Base-by-base conservation (phyloP, 2,888 invertebrate species). In the Macroteleia sp. region DNA sequence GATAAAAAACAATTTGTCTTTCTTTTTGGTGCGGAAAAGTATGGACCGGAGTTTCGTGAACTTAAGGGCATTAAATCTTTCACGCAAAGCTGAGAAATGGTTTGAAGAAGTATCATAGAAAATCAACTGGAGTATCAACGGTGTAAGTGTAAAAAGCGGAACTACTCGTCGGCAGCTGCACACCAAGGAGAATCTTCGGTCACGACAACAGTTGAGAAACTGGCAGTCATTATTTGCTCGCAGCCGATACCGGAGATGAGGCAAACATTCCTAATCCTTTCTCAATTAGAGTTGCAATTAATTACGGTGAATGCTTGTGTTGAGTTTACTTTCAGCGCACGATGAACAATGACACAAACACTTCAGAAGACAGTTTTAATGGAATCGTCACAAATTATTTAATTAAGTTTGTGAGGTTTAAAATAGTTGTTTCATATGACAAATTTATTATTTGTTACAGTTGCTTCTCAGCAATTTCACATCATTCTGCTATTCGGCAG, bases 201-300 rank as follows among this genome's bases (percentile, higher is more conserved):
- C 62, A 50, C 36, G 69, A 73, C 69, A 75, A 75, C 66, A 52
- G 76, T 64, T 67, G 71, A 57, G 61, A 62, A 69, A 76, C 69
- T 61, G 64, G 61, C 64, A 69, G 76, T 57, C 69, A 66, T 69
- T 79, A 79, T 77, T 79, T 79, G 73, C 69, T 73, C 64, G 32
- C 28, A 42, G 28, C 46, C 79, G 70, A 77, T 73, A 66, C 69
- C 44, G 41, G 52, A 57, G 56, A 64, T 57, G 70, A 57, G 56
- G 52, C 42, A 59, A 62, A 77, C 71, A 61, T 74, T 77, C 74
- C 70, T 75, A 67, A 82, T 79, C 79, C 77, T 81, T 80, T 76
- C 82, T 80, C 82, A 85, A 88, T 88, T 85, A 86, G 79, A 81
- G 81, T 64, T 77, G 50, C 84, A 82, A 86, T 87, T 88, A 86